Conservation (phyloP, 2,113 vertebrate species). For the Hemichromis elongatus region DNA sequence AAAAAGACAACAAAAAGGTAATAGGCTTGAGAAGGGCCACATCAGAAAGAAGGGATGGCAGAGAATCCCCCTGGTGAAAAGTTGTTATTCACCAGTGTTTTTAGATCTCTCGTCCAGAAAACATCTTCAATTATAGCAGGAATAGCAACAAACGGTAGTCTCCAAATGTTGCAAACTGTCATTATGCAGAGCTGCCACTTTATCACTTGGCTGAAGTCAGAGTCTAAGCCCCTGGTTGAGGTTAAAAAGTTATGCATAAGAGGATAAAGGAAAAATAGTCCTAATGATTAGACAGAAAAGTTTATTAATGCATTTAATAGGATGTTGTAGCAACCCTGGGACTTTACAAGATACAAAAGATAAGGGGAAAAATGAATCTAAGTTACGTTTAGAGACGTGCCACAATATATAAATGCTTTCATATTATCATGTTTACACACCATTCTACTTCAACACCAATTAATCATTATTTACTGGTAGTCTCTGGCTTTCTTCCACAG, state of each 20-base stretch:
- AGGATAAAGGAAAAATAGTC: neutral
- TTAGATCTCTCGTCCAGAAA: conserved; percentile 47
- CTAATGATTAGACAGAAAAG: neutral
- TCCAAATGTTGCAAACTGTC: conserved; percentile 21
- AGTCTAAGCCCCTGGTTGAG: neutral
- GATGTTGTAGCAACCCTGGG: neutral
- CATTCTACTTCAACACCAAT: neutral
- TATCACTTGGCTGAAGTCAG: conserved; percentile 3
- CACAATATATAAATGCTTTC: neutral
- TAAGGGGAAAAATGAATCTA: neutral
- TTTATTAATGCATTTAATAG: neutral
- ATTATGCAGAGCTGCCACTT: conserved; percentile 15
- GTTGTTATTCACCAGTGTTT: conserved; percentile 22
- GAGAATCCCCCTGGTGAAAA: conserved; percentile 47
- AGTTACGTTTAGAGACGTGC: neutral
- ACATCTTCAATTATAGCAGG: conserved; percentile 43
- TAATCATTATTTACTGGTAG: neutral
- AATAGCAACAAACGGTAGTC: conserved; percentile 11
- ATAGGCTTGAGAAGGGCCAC: conserved; percentile 25
- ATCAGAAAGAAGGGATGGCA: conserved; percentile 18
- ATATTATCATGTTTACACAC: no score
- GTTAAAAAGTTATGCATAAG: conserved; percentile 27
- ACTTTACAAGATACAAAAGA: neutral
- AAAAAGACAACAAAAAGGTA: conserved; percentile 24
- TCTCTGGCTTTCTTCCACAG: neutral